Conservation (phyloP, 2,888 invertebrate genomes). For the Papilio protenor region DNA sequence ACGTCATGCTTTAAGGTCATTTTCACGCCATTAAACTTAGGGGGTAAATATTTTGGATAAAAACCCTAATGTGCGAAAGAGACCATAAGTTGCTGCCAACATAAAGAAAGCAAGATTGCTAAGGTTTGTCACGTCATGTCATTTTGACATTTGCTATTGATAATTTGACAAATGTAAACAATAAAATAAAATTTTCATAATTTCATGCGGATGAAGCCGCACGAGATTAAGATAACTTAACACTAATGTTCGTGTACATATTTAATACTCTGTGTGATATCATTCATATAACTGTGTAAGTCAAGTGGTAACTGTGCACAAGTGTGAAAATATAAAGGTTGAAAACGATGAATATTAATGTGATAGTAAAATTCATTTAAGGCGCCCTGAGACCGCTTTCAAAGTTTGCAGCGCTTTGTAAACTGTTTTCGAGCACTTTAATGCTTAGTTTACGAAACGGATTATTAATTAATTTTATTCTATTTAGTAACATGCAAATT, state of each 20-base stretch:
- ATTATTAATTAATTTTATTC: constrained; percentile 25
- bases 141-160: no score
- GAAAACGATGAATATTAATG: constrained; percentile 72
- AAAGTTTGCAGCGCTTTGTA: constrained; percentile 35
- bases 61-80: no score
- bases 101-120: no score
- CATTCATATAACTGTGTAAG: neutral
- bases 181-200: no score
- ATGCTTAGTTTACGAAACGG: constrained; percentile 20
- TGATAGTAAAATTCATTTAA: constrained; percentile 42
- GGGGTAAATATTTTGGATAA: no score
- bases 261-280: neutral
- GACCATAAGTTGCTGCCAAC: no score
- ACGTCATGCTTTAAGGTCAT: no score
- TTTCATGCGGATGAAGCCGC: no score
- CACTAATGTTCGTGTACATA: neutral
- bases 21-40: no score
- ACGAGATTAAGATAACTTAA: no score
- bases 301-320: constrained; percentile 41
- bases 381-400: constrained; percentile 39
- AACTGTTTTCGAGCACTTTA: constrained; percentile 34
- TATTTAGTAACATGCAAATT: constrained; percentile 1
- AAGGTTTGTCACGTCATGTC: no score
- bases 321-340: constrained; percentile 60
- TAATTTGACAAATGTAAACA: no score